Conservation (phyloP, 2,888 invertebrate genomes). For the Drosophila meridionalis region DNA sequence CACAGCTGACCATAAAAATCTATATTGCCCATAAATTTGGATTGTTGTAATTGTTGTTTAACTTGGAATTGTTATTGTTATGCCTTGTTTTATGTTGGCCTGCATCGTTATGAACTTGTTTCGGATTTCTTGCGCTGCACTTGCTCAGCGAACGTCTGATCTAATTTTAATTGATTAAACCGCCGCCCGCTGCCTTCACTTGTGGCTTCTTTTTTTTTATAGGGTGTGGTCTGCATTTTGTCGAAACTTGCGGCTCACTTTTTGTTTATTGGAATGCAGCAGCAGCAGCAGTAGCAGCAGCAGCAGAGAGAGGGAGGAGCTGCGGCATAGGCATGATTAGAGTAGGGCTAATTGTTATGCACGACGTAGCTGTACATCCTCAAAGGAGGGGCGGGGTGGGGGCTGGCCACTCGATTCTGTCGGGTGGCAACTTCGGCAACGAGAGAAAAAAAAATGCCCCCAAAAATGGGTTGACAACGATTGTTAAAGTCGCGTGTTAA, state of each 20-base stretch:
- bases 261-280: constrained; percentile 29
- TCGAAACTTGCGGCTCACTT: constrained; percentile 30
- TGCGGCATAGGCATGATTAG: background rate
- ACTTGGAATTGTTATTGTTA: constrained; percentile 19
- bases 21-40: constrained; percentile 21
- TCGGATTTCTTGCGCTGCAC: constrained; percentile 30
- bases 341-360: constrained; percentile 44
- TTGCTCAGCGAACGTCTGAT: constrained; percentile 46
- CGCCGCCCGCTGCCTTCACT: background rate
- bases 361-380: constrained; percentile 9
- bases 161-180: constrained; percentile 59
- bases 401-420: background rate
- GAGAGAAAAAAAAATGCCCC: constrained; percentile 3
- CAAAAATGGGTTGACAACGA: constrained; percentile 31
- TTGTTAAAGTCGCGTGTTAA: constrained; percentile 22
- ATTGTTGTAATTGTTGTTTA: constrained; percentile 22
- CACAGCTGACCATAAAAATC: background rate
- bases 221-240: constrained; percentile 51
- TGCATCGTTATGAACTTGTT: constrained; percentile 38
- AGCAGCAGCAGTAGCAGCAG: constrained; percentile 3
- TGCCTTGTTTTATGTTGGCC: constrained; percentile 3
- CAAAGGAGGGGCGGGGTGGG: background rate
- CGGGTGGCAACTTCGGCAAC: constrained; percentile 7
- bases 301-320: background rate
- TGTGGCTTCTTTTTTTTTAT: constrained; percentile 4